Conservation (phyloP, 2,113 vertebrate genomes). For the Acrocephalus arundinaceus region DNA sequence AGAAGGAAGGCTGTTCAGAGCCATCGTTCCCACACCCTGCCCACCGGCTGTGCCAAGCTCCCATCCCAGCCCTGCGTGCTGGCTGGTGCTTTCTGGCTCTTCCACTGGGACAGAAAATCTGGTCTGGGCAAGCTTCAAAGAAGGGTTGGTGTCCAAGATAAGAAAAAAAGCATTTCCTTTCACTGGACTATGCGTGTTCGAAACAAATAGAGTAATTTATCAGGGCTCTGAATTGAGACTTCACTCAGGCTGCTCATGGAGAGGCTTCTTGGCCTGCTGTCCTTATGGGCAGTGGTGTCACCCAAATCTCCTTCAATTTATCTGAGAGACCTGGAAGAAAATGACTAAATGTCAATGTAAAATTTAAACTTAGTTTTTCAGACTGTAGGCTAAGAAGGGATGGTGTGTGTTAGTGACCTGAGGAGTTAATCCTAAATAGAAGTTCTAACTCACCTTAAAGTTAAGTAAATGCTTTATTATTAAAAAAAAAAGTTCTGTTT, state of each 20-base stretch:
- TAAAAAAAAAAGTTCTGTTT: not conserved
- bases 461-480: not conserved
- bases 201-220: slow-evolving; percentile 12
- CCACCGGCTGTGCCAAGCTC: not conserved
- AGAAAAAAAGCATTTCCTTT: slow-evolving; percentile 17
- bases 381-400: not conserved
- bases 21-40: slow-evolving; percentile 29
- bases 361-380: not conserved
- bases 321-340: not conserved
- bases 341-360: not conserved
- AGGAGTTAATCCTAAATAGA: not conserved
- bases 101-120: slow-evolving; percentile 24
- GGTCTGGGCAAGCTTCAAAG: slow-evolving; percentile 34
- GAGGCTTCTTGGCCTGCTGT: not conserved
- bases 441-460: not conserved
- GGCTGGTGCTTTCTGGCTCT: slow-evolving; percentile 23
- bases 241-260: not conserved
- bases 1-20: not conserved
- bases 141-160: slow-evolving; percentile 17
- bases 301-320: not conserved
- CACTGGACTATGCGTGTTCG: not conserved
- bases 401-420: not conserved
- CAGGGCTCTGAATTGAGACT: not conserved
- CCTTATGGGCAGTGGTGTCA: not conserved
- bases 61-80: not conserved